Percentiles rank a stretch among this genome's conserved stretches.
Conservation (phyloP, 2,113 vertebrate genomes). For the Nyctereutes procyonoides region DNA sequence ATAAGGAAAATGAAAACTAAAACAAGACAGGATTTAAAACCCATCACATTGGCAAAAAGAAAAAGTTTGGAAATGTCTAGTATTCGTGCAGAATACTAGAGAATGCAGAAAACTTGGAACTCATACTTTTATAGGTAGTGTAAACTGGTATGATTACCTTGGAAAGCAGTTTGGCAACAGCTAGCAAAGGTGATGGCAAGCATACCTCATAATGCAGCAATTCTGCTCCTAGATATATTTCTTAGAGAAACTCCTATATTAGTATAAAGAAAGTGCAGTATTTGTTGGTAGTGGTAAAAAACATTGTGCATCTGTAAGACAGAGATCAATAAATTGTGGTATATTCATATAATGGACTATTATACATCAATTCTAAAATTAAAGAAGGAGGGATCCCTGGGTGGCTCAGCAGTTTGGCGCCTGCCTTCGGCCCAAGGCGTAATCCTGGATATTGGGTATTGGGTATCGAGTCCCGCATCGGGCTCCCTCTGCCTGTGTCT, state of each 20-base stretch:
- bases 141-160: background rate
- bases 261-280: background rate
- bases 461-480: too few species aligned
- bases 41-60: background rate
- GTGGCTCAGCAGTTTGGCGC: too few species aligned
- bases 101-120: slow-evolving; percentile 1
- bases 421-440: too few species aligned
- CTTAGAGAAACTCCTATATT: background rate
- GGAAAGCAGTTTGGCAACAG: background rate
- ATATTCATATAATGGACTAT: background rate
- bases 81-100: background rate
- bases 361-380: background rate
- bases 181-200: background rate
- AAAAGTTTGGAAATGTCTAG: background rate
- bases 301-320: background rate
- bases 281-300: background rate
- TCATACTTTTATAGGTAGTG: background rate
- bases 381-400: background rate
- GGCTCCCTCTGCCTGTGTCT: too few species aligned
- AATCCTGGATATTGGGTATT: too few species aligned
- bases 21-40: background rate
- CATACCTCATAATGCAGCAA: background rate
- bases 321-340: background rate
- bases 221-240: background rate
- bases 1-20: slow-evolving; percentile 21